Base-by-base conservation (phyloP, 2,113 vertebrate species). In the Eurypyga helias region DNA sequence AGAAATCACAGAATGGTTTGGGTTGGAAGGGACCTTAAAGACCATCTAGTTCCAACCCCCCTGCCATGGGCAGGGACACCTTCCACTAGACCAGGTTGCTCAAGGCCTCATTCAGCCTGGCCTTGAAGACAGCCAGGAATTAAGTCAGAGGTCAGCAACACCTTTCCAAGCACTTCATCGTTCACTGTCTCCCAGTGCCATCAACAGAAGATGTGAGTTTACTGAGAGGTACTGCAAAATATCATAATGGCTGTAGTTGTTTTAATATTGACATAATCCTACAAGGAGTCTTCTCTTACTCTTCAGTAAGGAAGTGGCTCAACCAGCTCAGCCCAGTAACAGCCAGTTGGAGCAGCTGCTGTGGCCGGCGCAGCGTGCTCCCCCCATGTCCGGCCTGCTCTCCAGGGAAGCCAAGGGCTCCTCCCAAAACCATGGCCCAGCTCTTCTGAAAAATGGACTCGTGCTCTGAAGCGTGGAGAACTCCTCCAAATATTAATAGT, bases 351-450 rank as follows among this genome's bases (percentile, higher is more conserved):
- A 24, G 24, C 31, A 3, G 51, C 13, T 7, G 20, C 48, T 4
- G n/a, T 4, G 43, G 43, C 29, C 43, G 0, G 43, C 24, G 4
- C 24, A 29, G 45, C 18, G 18, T 58, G 26, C n/a, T 43, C 51
- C 58, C 18, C 1, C 2, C 4, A 2, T 17, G 0, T 18, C 60
- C 4, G 0, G 8, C 14, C 9, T 2, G 17, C 7, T 29, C 43
- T 58, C 24, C 3, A 3, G 23, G 23, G 33, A 13, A 45, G 7
- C 31, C 24, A 7, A 8, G 33, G 10, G 10, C 34, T 26, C 21
- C 21, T 3, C 33, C 20, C 18, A n/a, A 43, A 49, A 31, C 31
- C 20, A 17, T 31, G 61, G 17, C 61, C 41, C 31, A 19, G 10
- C 8, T 41, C 41, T 41, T 41, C 41, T 41, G 41, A 41, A 41